Evolutionary conservation across 2,113 vertebrate genomes (phyloP), one percentile per base, ranked within the genome.

Genomic region (Antigone vipio): DNA sequence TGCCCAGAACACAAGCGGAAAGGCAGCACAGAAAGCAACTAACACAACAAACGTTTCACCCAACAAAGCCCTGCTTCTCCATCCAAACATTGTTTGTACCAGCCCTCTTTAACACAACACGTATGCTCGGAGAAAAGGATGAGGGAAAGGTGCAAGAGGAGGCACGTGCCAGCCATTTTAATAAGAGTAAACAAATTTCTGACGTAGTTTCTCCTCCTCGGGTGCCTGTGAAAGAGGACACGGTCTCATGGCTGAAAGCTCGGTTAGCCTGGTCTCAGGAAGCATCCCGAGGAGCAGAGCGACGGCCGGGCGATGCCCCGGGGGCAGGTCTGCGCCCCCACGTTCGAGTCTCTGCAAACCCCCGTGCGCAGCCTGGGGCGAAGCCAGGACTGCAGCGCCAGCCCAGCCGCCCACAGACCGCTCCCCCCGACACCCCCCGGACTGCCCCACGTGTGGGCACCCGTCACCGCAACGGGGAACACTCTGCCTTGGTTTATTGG

Each of bases 251-350:
- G 42, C 38, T 21, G 4, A 13, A 17, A 4, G 13, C 58, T 6
- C 3, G 0, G 71, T 3, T 2, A 5, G 5, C 16, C 35, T 14
- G 0, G 1, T 13, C 8, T 18, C 2, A 3, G 34, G 66, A 9
- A 72, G 52, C 23, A 24, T 4, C 45, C 4, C 34, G 5, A 1
- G 16, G 67, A 38, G 50, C 78, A 9, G 14, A 32, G 6, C 5
- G 5, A 38, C 38, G 30, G 44, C 26, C 22, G 34, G 56, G 53
- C 0, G 0, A 8, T 26, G 63, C 32, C 64, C 29, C 1, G 2
- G n/a, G 53, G 20, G 34, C 76, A 53, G 52, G 38, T 17, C 9
- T 4, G 66, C n/a, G 18, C 30, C 18, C 2, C 5, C 30, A 3
- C 15, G 35, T 16, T 9, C 38, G 5, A 4, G 55, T 6, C 47